Percentiles rank a stretch among this genome's conserved stretches.
Evolutionary conservation across 2,113 vertebrate species (phyloP).

Genomic region (Manacus vitellinus): DNA sequence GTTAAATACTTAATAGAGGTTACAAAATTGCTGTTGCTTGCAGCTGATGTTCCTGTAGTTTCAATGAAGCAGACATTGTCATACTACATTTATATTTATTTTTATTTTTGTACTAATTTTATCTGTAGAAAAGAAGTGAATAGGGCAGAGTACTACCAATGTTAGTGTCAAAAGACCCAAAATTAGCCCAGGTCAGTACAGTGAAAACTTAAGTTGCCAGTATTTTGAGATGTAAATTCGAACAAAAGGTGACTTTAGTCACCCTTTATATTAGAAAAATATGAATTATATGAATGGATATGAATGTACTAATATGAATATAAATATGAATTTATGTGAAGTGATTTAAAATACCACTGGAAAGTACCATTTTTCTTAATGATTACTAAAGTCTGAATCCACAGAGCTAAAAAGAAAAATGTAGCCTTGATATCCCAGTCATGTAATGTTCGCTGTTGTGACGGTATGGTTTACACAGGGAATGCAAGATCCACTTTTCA

Average conservation of each 20-base stretch:
- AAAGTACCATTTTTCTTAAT: not conserved
- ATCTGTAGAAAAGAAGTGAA: not conserved
- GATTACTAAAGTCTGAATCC: not conserved
- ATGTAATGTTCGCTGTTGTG: not conserved
- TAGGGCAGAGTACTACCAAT: not conserved
- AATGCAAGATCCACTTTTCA: not conserved
- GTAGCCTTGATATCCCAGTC: not conserved
- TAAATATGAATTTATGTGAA: not conserved
- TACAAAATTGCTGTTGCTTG: not conserved
- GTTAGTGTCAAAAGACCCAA: not conserved
- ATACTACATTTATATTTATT: not conserved
- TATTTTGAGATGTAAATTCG: not conserved
- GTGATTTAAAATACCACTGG: not conserved
- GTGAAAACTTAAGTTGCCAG: not conserved
- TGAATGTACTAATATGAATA: not conserved
- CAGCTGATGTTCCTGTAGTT: not conserved
- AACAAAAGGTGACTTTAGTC: not conserved
- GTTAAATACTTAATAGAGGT: not conserved
- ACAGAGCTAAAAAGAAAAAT: not conserved
- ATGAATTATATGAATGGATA: not conserved
- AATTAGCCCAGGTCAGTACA: not conserved
- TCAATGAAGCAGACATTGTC: not conserved
- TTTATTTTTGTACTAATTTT: not conserved
- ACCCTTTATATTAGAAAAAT: not conserved
- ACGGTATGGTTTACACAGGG: not conserved